phyloP scores from a whole-genome alignment of 2,797 vertebrate genomes.

The Furcifer pardalis region DNA sequence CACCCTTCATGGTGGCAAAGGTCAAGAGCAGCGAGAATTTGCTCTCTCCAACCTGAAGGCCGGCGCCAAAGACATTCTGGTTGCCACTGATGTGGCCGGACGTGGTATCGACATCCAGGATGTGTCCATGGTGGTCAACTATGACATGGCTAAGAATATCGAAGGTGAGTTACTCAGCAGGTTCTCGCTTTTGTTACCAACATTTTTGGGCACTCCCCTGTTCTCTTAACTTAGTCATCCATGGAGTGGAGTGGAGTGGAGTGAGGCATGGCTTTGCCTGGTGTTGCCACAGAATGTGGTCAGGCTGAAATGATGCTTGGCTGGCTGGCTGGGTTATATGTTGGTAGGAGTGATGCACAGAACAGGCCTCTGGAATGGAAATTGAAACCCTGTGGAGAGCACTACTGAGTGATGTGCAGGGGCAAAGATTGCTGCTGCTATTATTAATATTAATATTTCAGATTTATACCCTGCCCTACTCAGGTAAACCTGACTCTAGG shows the following conservation, averaged over 20 bases:
- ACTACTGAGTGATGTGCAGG: neutral
- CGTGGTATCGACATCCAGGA: slow-evolving; percentile 98
- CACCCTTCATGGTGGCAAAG: slow-evolving; percentile 96
- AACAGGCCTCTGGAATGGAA: neutral
- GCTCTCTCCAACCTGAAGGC: slow-evolving; percentile 98
- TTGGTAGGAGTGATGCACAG: neutral
- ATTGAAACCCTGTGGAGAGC: neutral
- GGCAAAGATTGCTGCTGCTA: neutral
- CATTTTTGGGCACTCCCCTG: neutral
- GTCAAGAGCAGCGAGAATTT: slow-evolving; percentile 97
- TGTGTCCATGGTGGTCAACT: slow-evolving; percentile 97
- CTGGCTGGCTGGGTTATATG: no score
- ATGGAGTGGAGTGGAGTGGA: no score
- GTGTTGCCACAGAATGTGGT: neutral
- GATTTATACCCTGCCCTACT: no score
- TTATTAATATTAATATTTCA: no score
- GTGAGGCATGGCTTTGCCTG: neutral
- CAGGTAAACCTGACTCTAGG: no score
- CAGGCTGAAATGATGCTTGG: neutral
- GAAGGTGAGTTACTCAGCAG: slow-evolving; percentile 82
- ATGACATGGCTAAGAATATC: slow-evolving; percentile 99
- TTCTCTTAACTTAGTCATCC: neutral
- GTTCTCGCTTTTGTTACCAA: neutral
- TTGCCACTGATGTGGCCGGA: slow-evolving; percentile 96
- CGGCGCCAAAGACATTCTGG: slow-evolving; percentile 97